Evolutionary conservation across 2,888 invertebrate genomes (phyloP), one percentile per base, ranked within the genome.

Genomic region (Acleris laterana): DNA sequence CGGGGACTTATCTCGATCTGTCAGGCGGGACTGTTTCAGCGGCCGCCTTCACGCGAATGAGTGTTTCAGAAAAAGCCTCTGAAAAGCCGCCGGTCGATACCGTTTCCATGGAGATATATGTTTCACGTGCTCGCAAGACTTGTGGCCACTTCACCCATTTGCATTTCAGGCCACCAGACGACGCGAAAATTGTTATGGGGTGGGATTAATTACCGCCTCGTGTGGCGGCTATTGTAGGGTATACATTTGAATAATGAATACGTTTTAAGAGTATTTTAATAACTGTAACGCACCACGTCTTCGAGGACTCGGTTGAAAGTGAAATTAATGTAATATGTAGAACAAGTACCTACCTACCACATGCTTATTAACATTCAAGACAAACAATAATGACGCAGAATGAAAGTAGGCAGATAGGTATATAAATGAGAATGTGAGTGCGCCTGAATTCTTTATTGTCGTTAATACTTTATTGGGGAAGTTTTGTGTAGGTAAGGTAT

Each of bases 51-150:
- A 92, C 91, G 90, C 90, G 87, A 89, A 80, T 84, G 88, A 78
- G 78, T 80, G 79, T 83, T 89, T 89, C 88, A 89, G 87, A 83
- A 81, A 89, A 88, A 88, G 87, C 86, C 87, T 90, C 87, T 88
- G 90, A 87, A 92, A 92, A 89, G 88, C 88, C 90, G 85, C 82
- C 85, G 90, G 82, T 93, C 93, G 92, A 93, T 93, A 92, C 74
- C 56, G 88, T 93, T 81, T 85, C 78, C 87, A 91, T 92, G 85
- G 88, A 70, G 84, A 92, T 90, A 88, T 9, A 9, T 89, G 91
- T 89, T 92, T 91, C 85, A 89, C 83, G 87, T 88, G 87, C 77
- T 80, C 74, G 77, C 71, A 84, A 82, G 82, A 85, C 79, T 60
- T 80, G 78, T 75, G 80, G 80, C 76, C 20, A 77, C 85, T 86